These are phyloP conservation scores for Anas platyrhynchos DNA, from an alignment of 2,113 vertebrate genomes.

Conservation along the genomic window DNA sequence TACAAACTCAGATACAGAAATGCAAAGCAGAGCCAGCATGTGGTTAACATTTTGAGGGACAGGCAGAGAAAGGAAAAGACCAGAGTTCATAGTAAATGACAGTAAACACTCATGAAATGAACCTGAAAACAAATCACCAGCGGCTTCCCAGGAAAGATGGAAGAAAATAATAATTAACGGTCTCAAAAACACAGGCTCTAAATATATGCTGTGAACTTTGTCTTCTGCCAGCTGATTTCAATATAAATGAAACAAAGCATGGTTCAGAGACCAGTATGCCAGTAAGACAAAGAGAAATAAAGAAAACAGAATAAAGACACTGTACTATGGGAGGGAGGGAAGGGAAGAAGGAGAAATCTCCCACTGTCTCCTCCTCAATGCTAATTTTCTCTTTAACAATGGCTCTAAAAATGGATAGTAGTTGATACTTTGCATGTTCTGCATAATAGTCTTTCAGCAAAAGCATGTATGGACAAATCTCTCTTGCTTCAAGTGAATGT, in stretches of 20 bases:
- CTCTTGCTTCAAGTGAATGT: conserved; percentile 28
- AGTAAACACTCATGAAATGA: conserved; percentile 54
- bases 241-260: conserved; percentile 43
- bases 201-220: conserved; percentile 47
- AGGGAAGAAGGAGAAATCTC: conserved; percentile 29
- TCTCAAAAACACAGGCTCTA: conserved; percentile 3
- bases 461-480: conserved; percentile 33
- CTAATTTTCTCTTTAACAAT: conserved; percentile 43
- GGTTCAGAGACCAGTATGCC: not conserved
- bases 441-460: conserved; percentile 45
- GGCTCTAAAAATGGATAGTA: conserved; percentile 47
- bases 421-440: conserved; percentile 18
- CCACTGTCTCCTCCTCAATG: conserved; percentile 8
- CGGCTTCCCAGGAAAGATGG: not conserved
- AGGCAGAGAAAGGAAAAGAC: conserved; percentile 50
- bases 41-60: conserved; percentile 51
- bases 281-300: conserved; percentile 52
- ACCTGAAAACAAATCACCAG: conserved; percentile 54
- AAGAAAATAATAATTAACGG: conserved; percentile 39
- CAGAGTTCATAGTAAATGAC: conserved; percentile 45
- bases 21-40: conserved; percentile 60
- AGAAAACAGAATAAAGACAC: conserved; percentile 45
- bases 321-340: conserved; percentile 11
- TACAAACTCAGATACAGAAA: conserved; percentile 53
- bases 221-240: conserved; percentile 47